These are phyloP conservation scores for Drosophila meridiana DNA, from an alignment of 2,888 invertebrate species.

Conservation along the genomic window DNA sequence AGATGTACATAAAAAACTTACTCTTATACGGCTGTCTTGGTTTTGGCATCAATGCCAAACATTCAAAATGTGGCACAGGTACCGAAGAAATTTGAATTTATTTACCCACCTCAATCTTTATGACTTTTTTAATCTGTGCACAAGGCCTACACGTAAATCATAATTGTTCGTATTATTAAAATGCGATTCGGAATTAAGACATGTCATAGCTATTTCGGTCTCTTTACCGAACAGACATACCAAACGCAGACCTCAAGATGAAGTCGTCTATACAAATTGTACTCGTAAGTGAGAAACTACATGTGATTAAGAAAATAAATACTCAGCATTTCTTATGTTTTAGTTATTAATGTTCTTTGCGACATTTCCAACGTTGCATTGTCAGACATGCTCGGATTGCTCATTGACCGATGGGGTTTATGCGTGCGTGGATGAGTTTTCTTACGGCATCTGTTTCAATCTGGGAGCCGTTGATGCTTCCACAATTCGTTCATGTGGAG, in stretches of 20 bases:
- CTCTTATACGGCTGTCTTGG: conserved; percentile 14
- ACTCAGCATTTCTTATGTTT: not conserved
- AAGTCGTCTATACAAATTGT: not conserved
- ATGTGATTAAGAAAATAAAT: not conserved
- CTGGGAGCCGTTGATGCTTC: not conserved
- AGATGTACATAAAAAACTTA: conserved; percentile 20
- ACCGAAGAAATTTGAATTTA: conserved; percentile 13
- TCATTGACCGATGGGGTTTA: conserved; percentile 36
- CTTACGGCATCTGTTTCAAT: conserved; percentile 56
- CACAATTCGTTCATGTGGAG: conserved; percentile 31
- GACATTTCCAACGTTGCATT: conserved; percentile 1
- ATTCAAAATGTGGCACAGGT: not conserved
- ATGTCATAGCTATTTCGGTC: conserved; percentile 23
- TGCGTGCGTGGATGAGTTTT: conserved; percentile 56
- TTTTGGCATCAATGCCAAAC: conserved; percentile 34
- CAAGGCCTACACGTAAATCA: conserved; percentile 19
- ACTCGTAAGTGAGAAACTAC: conserved; percentile 20
- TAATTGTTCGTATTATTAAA: conserved; percentile 28
- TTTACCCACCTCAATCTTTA: conserved; percentile 46
- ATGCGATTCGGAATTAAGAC: conserved; percentile 11
- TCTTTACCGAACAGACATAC: conserved; percentile 25
- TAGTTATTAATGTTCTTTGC: conserved; percentile 18
- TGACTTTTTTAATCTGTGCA: conserved; percentile 29
- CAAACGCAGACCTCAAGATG: conserved; percentile 24
- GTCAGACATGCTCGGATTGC: conserved; percentile 51